phyloP scores from a whole-genome alignment of 2,888 invertebrate genomes.

The Ceriagrion tenellum region DNA sequence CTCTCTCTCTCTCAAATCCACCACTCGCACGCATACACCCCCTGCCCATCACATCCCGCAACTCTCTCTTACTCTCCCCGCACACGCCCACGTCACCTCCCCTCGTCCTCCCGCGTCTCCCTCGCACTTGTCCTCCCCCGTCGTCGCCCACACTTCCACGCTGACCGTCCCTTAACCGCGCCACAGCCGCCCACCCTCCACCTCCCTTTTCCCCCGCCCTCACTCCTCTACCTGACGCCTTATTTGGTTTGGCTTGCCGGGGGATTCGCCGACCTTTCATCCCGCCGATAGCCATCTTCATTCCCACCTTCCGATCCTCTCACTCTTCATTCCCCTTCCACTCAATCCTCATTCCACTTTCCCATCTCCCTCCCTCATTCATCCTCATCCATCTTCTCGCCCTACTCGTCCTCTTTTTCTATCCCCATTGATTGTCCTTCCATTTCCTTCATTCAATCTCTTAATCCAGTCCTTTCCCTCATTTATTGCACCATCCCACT shows the following conservation, averaged over 20 bases:
- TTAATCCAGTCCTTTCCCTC: no score
- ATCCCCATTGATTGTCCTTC: neutral
- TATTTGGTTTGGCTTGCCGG: slow-evolving; percentile 50
- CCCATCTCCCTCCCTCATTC: neutral
- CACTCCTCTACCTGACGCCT: slow-evolving; percentile 56
- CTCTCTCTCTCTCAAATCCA: neutral
- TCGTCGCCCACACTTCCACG: neutral
- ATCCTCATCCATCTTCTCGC: neutral
- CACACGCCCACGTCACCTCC: neutral
- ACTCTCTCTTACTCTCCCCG: neutral
- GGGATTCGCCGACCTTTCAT: slow-evolving; percentile 47
- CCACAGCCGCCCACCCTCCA: neutral
- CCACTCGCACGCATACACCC: neutral
- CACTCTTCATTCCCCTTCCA: neutral
- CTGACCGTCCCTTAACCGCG: neutral
- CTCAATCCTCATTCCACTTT: neutral
- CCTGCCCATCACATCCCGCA: neutral
- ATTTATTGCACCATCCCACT: no score
- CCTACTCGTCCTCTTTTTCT: neutral
- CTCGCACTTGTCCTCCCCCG: neutral
- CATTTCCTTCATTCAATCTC: neutral
- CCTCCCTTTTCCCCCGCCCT: neutral
- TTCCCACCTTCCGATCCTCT: neutral
- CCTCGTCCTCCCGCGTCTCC: neutral
- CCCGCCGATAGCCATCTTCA: neutral